Evolutionary conservation across 2,888 invertebrate species (phyloP).

Genomic region (Uropetala carovei): DNA sequence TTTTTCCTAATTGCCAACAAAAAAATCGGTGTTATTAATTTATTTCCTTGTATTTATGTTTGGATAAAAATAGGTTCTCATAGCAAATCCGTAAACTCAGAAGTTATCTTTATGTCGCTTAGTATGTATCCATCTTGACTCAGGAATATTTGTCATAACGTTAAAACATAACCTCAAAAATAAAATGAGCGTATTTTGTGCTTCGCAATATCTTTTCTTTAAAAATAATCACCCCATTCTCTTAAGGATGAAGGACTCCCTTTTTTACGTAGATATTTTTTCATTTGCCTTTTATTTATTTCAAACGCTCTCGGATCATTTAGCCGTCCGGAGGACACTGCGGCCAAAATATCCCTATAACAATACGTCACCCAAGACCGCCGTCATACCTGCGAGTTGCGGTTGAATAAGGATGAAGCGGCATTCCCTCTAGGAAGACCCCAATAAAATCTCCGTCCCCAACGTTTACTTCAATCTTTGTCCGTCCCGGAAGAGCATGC

Average conservation of each 20-base stretch:
- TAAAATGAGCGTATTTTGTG: too few relatives aligned
- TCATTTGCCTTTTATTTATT: not conserved
- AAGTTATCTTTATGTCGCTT: too few relatives aligned
- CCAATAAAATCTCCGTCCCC: slow-evolving; percentile 45
- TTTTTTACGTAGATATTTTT: not conserved
- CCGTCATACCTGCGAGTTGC: not conserved
- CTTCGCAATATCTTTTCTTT: too few relatives aligned
- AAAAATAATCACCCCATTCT: not conserved
- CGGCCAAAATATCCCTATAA: not conserved
- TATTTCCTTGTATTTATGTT: too few relatives aligned
- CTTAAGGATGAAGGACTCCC: not conserved
- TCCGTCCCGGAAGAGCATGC: not conserved
- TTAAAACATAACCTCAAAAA: too few relatives aligned
- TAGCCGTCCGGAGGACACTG: not conserved
- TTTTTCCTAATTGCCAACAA: not conserved
- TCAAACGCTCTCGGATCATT: too few relatives aligned
- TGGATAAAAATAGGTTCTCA: too few relatives aligned
- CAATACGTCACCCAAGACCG: not conserved
- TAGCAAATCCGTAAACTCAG: too few relatives aligned
- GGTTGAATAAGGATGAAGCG: slow-evolving; percentile 14
- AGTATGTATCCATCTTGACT: too few relatives aligned
- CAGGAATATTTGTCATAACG: too few relatives aligned
- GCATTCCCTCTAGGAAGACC: slow-evolving; percentile 33
- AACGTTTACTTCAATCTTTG: slow-evolving; percentile 45
- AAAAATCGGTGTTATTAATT: not conserved